These are phyloP conservation scores for Drosophila baimaii DNA, from an alignment of 1,140 invertebrate genomes.

Conservation along the genomic window DNA sequence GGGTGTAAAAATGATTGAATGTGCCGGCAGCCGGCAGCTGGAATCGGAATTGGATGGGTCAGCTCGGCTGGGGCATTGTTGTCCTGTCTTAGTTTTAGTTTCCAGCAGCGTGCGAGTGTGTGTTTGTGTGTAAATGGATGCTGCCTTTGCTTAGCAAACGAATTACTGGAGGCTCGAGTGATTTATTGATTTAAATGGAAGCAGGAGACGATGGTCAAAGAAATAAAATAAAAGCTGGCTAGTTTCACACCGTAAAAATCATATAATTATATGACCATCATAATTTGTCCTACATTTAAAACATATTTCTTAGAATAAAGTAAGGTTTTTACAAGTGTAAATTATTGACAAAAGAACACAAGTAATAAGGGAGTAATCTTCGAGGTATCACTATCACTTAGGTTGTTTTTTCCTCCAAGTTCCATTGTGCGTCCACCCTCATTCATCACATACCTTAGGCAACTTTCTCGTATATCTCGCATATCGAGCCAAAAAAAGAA, in stretches of 20 bases:
- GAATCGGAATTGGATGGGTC: constrained; percentile 43
- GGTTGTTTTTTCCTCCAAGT: neutral
- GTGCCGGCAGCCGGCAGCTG: constrained; percentile 25
- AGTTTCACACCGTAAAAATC: constrained; percentile 3
- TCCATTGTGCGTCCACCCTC: constrained; percentile 13
- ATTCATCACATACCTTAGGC: neutral
- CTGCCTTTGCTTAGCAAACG: constrained; percentile 40
- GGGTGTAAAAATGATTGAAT: constrained; percentile 75
- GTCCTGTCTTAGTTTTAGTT: constrained; percentile 29
- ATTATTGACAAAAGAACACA: neutral
- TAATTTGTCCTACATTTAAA: neutral
- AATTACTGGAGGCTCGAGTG: constrained; percentile 44
- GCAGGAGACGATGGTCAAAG: neutral
- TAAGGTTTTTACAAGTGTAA: neutral
- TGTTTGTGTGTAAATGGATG: constrained; percentile 34
- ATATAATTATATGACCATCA: constrained; percentile 5
- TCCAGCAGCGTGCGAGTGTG: neutral
- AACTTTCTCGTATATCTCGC: constrained; percentile 5
- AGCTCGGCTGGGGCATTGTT: constrained; percentile 24
- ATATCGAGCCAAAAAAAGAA: constrained; percentile 26
- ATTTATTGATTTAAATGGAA: constrained; percentile 70
- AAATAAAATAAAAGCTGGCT: constrained; percentile 10
- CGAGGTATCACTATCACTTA: neutral
- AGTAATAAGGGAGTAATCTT: neutral
- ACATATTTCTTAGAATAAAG: neutral